Evolutionary conservation across 2,113 vertebrate species (phyloP).

Genomic region (Pangasianodon hypophthalmus): DNA sequence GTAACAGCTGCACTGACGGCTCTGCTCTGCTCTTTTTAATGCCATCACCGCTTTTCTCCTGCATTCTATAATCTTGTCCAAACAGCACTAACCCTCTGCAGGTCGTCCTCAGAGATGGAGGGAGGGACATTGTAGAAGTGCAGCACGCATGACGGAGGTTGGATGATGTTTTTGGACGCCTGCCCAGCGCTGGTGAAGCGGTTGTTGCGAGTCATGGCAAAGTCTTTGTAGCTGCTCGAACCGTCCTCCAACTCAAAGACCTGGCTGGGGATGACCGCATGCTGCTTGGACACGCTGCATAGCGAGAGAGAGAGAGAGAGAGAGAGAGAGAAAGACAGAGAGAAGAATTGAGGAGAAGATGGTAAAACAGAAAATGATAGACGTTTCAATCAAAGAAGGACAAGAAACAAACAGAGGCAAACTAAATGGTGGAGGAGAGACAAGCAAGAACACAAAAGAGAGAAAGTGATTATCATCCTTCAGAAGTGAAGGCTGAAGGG

Average conservation of each 20-base stretch:
- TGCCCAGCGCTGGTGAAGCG: conserved; percentile 95
- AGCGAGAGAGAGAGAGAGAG: background rate
- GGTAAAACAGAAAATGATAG: background rate
- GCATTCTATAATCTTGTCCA: background rate
- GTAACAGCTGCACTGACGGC: conserved; percentile 3
- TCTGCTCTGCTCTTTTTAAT: background rate
- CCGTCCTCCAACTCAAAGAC: conserved; percentile 79
- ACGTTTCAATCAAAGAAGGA: conserved; percentile 5
- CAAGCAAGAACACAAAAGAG: background rate
- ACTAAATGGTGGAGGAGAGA: background rate
- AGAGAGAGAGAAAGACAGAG: background rate
- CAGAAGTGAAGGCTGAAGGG: conserved; percentile 14
- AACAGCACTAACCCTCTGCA: conserved; percentile 81
- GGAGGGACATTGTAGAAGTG: conserved; percentile 95
- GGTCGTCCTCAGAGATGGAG: conserved; percentile 87
- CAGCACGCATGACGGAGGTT: conserved; percentile 92
- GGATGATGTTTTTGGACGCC: conserved; percentile 97
- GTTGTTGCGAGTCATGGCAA: conserved; percentile 96
- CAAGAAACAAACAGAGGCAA: conserved; percentile 6
- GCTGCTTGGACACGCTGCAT: conserved; percentile 59
- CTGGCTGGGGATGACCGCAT: conserved; percentile 94
- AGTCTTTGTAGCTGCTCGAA: conserved; percentile 93
- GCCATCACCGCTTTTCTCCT: background rate
- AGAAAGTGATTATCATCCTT: conserved; percentile 16
- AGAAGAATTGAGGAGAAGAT: background rate